Base-by-base conservation (phyloP, 2,797 vertebrate species). In the Linurgus olivaceus region DNA sequence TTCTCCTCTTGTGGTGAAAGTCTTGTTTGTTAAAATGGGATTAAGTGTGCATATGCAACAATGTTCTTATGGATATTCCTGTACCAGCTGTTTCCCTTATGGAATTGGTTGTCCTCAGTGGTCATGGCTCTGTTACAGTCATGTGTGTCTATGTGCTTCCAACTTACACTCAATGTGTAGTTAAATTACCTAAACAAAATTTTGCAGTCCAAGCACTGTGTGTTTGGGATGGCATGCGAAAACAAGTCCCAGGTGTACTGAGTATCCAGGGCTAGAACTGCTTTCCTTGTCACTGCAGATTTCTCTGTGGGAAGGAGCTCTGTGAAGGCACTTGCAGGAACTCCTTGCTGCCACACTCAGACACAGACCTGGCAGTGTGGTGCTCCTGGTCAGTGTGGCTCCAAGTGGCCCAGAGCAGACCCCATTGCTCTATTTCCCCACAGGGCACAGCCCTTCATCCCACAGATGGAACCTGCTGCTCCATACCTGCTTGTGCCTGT, bases 271-370 rank as follows among this genome's bases (percentile, higher is more conserved):
- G 21, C 21, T 54, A 40, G 48, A 31, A 28, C 6, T 9, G 3
- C 45, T 66, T 59, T 70, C 33, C 38, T 40, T 38, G 37, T 63
- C 58, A 28, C 31, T 29, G 35, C 7, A 6, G 17, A 4, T n/a
- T 52, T 71, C 50, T 45, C 55, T n/a, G 40, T 63, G 52, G 35
- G 21, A 62, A 77, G 57, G 15, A 66, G 10, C 23, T 50, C 35
- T 51, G 11, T 19, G 61, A 55, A 80, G 28, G 31, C 47, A 3
- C 25, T 24, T 52, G 33, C 19, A 66, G 65, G 35, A 62, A 33
- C 12, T 54, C 31, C 45, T 54, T 63, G 52, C 51, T 65, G 54
- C 47, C 11, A 7, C 0, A 0, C n/a, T n/a, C 48, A 59, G 70
- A 19, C 0, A 6, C 51, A 63, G 44, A 54, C 5, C 4, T 71